Evolutionary conservation across 2,113 vertebrate genomes (phyloP).

Genomic region (Malaclemys terrapin): DNA sequence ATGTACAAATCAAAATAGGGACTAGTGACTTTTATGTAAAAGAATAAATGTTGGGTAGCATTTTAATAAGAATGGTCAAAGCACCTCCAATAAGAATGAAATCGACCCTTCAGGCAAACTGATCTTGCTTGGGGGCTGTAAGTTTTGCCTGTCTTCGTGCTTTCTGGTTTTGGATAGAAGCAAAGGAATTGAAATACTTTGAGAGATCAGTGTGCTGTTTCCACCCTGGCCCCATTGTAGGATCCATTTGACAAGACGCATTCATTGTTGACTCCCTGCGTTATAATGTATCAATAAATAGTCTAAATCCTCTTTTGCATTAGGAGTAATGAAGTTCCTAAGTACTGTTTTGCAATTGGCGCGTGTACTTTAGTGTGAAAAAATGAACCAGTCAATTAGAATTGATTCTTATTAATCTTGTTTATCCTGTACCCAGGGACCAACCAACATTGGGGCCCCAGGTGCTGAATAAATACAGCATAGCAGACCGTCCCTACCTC

Average conservation of each 20-base stretch:
- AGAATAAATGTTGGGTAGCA: slow-evolving; percentile 17
- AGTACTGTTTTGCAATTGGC: not conserved
- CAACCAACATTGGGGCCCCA: not conserved
- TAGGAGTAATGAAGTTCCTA: not conserved
- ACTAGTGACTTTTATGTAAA: not conserved
- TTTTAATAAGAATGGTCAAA: not conserved
- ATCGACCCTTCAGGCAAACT: not conserved
- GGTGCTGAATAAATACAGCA: not conserved
- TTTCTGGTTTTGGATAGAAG: not conserved
- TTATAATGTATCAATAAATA: not conserved
- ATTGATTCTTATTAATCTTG: not conserved
- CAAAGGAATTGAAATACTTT: not conserved
- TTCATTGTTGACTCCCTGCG: not conserved
- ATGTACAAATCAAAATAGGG: not conserved
- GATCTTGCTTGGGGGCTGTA: not conserved
- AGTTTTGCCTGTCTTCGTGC: not conserved
- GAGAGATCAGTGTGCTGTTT: not conserved
- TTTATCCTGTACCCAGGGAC: not conserved
- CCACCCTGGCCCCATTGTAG: not conserved
- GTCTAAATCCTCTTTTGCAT: not conserved
- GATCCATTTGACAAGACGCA: not conserved
- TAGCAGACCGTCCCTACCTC: not conserved
- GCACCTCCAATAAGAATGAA: not conserved
- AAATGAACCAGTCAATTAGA: not conserved
- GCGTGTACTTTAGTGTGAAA: not conserved